A percentile compares a stretch with the other conserved stretches of the same genome.
Conservation (phyloP, 2,113 vertebrate species). For the Salvator merianae region DNA sequence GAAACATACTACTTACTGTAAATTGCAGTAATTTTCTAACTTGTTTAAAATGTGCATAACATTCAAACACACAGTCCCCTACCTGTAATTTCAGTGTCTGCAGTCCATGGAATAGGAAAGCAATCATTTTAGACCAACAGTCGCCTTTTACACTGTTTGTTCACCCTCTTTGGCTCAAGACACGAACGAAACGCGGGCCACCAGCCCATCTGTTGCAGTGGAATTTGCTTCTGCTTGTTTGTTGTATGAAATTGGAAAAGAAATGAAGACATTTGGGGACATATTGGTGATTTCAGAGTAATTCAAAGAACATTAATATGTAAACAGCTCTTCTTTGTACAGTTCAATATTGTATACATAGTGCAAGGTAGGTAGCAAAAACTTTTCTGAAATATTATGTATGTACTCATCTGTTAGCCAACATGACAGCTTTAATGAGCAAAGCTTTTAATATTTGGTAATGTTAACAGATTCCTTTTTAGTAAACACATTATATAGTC, state of each 20-base stretch:
- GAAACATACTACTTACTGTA: neutral
- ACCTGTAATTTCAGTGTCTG: neutral
- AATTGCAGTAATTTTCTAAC: neutral
- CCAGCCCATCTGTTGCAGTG: too few relatives aligned
- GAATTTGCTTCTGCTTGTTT: too few relatives aligned
- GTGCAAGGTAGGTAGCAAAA: slow-evolving; percentile 22
- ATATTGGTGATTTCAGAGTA: neutral
- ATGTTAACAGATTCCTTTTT: slow-evolving; percentile 58
- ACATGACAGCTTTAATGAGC: slow-evolving; percentile 56
- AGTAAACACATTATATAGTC: slow-evolving; percentile 62
- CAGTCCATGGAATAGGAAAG: neutral
- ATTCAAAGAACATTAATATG: neutral
- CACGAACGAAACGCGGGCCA: too few relatives aligned
- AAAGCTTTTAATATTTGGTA: slow-evolving; percentile 65
- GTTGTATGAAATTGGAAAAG: neutral
- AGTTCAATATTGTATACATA: slow-evolving; percentile 18
- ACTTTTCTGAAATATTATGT: slow-evolving; percentile 40
- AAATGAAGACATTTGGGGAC: neutral
- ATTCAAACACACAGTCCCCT: neutral
- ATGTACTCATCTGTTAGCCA: slow-evolving; percentile 37
- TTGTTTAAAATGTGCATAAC: neutral
- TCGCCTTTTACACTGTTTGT: too few relatives aligned
- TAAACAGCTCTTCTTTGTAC: neutral
- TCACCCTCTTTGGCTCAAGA: neutral
- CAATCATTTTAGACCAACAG: neutral